phyloP scores from a whole-genome alignment of 2,888 invertebrate genomes.

The Drosophila cognata region DNA sequence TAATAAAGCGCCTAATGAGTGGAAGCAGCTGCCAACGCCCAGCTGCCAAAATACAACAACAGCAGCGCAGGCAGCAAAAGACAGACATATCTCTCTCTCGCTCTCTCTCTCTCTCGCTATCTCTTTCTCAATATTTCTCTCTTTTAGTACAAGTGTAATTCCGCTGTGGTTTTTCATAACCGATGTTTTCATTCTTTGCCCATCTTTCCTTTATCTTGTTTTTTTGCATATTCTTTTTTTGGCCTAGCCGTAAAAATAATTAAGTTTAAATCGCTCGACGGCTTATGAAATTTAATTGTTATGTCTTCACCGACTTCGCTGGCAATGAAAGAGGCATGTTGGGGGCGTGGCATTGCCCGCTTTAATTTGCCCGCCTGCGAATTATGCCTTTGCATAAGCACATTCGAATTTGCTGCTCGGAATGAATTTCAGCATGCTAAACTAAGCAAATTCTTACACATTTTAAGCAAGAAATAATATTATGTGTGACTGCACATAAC shows the following conservation, averaged over 20 bases:
- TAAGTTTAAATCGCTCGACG: constrained; percentile 62
- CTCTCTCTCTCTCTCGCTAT: neutral
- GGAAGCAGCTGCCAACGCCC: constrained; percentile 80
- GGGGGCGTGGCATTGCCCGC: constrained; percentile 31
- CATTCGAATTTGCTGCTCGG: constrained; percentile 40
- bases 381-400: constrained; percentile 20
- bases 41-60: constrained; percentile 58
- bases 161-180: constrained; percentile 40
- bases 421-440: constrained; percentile 55
- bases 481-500: constrained; percentile 43
- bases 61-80: constrained; percentile 6
- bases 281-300: constrained; percentile 72
- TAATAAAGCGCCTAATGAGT: constrained; percentile 82
- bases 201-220: constrained; percentile 30
- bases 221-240: constrained; percentile 6
- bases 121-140: constrained; percentile 26
- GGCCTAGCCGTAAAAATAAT: constrained; percentile 55
- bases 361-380: constrained; percentile 37
- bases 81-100: neutral
- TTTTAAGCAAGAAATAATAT: constrained; percentile 53
- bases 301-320: constrained; percentile 33
- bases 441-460: constrained; percentile 58
- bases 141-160: constrained; percentile 10
- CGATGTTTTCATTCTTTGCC: constrained; percentile 30
- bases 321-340: neutral